These are phyloP conservation scores for Morus bassanus DNA, from an alignment of 2,797 vertebrate species.

Conservation along the genomic window DNA sequence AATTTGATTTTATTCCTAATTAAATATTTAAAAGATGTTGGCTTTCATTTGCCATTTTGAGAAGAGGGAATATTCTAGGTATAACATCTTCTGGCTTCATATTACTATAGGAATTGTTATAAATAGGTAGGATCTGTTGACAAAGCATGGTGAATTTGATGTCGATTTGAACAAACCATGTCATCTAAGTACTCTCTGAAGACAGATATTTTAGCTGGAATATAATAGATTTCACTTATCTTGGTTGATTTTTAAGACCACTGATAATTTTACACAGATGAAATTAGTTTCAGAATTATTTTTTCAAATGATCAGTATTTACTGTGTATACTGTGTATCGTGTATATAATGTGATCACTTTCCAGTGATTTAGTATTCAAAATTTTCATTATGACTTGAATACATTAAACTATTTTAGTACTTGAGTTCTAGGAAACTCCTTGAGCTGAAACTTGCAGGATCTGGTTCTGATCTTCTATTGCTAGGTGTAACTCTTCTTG, in stretches of 20 bases:
- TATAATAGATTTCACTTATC: background rate
- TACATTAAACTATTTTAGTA: background rate
- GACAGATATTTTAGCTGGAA: conserved; percentile 22
- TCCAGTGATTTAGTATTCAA: background rate
- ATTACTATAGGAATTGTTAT: conserved; percentile 2
- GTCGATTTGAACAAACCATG: background rate
- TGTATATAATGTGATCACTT: background rate
- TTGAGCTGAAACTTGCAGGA: background rate
- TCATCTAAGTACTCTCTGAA: background rate
- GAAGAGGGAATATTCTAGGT: conserved; percentile 47
- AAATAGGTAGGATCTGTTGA: conserved; percentile 27
- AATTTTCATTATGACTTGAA: background rate
- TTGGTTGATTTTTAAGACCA: background rate
- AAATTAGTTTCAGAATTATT: background rate
- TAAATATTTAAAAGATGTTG: conserved; percentile 65
- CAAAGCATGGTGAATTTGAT: background rate
- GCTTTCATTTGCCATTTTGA: conserved; percentile 36
- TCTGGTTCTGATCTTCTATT: background rate
- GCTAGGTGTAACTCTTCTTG: background rate
- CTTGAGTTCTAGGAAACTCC: background rate
- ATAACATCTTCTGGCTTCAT: background rate
- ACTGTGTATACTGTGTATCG: no score
- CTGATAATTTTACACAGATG: background rate
- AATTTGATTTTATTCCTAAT: conserved; percentile 66
- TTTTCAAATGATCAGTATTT: background rate